Percentiles rank a stretch among this genome's conserved stretches.
phyloP scores from a whole-genome alignment of 2,113 vertebrate genomes.

The Zosterops borbonicus region DNA sequence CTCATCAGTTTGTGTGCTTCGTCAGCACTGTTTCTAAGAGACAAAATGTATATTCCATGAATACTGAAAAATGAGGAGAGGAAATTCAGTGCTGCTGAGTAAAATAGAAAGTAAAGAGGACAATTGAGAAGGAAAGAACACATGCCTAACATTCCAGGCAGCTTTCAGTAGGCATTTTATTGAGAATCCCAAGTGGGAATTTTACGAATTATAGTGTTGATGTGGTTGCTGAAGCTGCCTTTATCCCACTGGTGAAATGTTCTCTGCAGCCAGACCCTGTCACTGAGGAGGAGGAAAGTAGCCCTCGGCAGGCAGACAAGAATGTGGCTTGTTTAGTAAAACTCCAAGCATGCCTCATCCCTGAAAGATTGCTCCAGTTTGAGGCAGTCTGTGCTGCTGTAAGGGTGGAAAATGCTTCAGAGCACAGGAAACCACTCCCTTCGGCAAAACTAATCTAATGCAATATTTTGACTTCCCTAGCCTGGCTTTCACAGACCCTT shows the following conservation, averaged over 20 bases:
- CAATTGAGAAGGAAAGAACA: background rate
- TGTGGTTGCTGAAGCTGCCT: background rate
- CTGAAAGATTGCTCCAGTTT: background rate
- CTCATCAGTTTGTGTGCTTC: background rate
- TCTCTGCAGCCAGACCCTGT: background rate
- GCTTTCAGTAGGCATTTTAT: constrained; percentile 7
- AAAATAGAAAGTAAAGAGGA: constrained; percentile 8
- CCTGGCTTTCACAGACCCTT: background rate
- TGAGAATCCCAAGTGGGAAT: background rate
- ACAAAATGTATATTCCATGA: constrained; percentile 1
- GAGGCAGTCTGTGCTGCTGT: constrained; percentile 14
- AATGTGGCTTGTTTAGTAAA: constrained; percentile 8
- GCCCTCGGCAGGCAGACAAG: background rate
- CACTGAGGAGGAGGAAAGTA: background rate
- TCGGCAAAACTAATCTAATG: background rate
- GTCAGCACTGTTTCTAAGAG: constrained; percentile 36
- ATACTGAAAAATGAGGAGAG: background rate
- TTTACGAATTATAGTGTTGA: background rate
- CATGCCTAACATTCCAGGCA: constrained; percentile 1
- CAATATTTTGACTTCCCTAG: background rate
- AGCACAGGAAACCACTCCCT: constrained; percentile 55
- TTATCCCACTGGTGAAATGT: background rate
- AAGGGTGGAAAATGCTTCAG: constrained; percentile 11
- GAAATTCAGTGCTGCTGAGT: background rate
- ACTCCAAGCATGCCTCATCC: background rate